Percentiles rank a stretch among this genome's conserved stretches.
These are phyloP conservation scores for Tribolium freemani DNA, from an alignment of 2,888 invertebrate species.

Conservation along the genomic window DNA sequence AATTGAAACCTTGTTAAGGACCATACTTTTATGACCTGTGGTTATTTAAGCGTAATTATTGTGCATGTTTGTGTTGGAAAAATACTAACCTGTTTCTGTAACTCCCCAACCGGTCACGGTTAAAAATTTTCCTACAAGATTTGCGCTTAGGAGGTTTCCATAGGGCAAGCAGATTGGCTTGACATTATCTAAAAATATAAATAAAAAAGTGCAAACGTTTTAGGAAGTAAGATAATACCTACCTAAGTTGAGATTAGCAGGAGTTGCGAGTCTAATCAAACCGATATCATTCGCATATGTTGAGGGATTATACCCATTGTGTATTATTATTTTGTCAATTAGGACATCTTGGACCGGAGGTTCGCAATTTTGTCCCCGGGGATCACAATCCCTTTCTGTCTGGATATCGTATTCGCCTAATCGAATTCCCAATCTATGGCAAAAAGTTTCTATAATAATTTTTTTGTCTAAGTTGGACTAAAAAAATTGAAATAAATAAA, in stretches of 20 bases:
- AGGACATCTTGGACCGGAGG: slow-evolving; percentile 70
- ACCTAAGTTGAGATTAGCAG: slow-evolving; percentile 64
- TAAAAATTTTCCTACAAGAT: slow-evolving; percentile 70
- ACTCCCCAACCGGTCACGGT: slow-evolving; percentile 84
- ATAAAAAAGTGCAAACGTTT: too few species aligned
- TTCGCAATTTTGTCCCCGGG: slow-evolving; percentile 60
- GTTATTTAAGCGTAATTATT: slow-evolving; percentile 27
- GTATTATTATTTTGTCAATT: slow-evolving; percentile 69
- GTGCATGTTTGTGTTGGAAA: not conserved
- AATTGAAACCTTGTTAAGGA: slow-evolving; percentile 67
- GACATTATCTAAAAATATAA: not conserved
- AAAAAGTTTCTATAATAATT: too few species aligned
- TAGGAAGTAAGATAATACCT: slow-evolving; percentile 27
- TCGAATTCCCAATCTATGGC: slow-evolving; percentile 73
- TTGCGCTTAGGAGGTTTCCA: slow-evolving; percentile 29
- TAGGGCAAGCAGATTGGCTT: slow-evolving; percentile 28
- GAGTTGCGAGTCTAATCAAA: slow-evolving; percentile 67
- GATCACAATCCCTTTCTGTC: slow-evolving; percentile 67
- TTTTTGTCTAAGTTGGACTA: too few species aligned
- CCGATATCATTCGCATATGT: slow-evolving; percentile 74
- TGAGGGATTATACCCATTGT: slow-evolving; percentile 70
- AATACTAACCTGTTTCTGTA: slow-evolving; percentile 72
- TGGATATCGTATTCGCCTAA: slow-evolving; percentile 75
- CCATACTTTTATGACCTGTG: slow-evolving; percentile 59
- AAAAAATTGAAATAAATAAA: too few species aligned